A percentile compares a stretch with the other conserved stretches of the same genome.
These are phyloP conservation scores for Tridacna gigas DNA, from an alignment of 2,888 invertebrate genomes.

Conservation along the genomic window DNA sequence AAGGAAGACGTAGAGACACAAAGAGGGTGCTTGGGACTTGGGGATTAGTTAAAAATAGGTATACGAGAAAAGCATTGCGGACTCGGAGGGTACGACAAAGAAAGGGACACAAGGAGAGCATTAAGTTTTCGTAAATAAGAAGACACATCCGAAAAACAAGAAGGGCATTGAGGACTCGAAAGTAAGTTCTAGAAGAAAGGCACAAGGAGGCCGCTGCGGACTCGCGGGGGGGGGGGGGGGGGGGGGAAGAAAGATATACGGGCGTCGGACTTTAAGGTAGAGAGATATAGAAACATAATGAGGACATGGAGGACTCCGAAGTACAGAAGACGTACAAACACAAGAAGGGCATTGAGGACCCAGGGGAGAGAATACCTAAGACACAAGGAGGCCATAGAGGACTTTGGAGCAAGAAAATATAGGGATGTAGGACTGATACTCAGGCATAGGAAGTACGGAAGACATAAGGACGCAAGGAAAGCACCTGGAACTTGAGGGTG, in stretches of 20 bases:
- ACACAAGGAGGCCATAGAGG: neutral
- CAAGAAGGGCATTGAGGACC: neutral
- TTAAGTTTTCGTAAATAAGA: no score
- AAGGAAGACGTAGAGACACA: no score
- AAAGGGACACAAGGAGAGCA: no score
- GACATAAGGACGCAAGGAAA: neutral
- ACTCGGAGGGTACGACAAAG: no score
- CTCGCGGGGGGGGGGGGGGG: neutral
- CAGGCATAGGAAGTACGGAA: neutral
- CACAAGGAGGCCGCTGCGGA: no score
- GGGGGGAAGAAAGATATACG: neutral
- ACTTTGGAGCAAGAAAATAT: neutral
- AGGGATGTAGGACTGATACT: slow-evolving; percentile 13
- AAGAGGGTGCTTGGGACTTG: no score
- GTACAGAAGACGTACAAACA: neutral
- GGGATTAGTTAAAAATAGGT: no score
- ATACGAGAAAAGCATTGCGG: no score
- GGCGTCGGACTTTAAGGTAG: neutral
- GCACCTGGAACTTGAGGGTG: no score
- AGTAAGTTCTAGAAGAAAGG: no score
- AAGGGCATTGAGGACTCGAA: no score
- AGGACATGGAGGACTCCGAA: neutral
- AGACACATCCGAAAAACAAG: no score
- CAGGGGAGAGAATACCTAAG: neutral
- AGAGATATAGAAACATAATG: neutral